phyloP scores from a whole-genome alignment of 2,888 invertebrate species.

The Ptychoptera contaminata region DNA sequence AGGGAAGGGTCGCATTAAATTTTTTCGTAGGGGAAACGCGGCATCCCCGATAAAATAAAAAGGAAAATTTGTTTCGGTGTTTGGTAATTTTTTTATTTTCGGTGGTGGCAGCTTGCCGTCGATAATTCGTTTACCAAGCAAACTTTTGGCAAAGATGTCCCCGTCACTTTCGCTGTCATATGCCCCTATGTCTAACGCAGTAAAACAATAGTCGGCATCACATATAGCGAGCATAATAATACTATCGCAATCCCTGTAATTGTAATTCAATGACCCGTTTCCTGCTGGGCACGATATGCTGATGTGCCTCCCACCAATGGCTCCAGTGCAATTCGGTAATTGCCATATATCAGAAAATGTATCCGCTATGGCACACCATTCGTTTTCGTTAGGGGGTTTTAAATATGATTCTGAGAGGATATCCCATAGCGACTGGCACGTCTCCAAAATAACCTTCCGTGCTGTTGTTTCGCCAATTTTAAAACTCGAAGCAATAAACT shows the following conservation, averaged over 20 bases:
- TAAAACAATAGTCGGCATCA: constrained; percentile 5
- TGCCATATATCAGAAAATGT: neutral
- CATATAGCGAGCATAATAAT: constrained; percentile 6
- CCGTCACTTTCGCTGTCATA: too few relatives aligned
- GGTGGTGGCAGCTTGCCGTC: too few relatives aligned
- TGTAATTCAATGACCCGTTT: too few relatives aligned
- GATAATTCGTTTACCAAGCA: too few relatives aligned
- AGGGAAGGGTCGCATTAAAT: too few relatives aligned
- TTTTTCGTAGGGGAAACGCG: too few relatives aligned
- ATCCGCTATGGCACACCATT: neutral
- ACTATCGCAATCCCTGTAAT: constrained; percentile 7
- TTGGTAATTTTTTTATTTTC: too few relatives aligned
- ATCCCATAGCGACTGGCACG: neutral
- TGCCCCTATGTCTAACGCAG: constrained; percentile 6
- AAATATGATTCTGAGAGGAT: neutral
- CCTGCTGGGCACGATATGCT: too few relatives aligned
- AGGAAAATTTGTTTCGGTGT: too few relatives aligned
- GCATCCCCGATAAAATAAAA: too few relatives aligned
- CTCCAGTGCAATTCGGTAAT: neutral
- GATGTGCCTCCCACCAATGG: neutral
- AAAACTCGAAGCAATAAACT: too few relatives aligned
- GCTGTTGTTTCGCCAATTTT: neutral
- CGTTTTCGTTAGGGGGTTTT: neutral
- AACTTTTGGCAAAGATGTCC: too few relatives aligned
- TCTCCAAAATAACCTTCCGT: neutral